Percentiles rank a stretch among this genome's conserved stretches.
Conservation (phyloP, 64 coral and sea anemone species). For the Stichodactyla mertensii region DNA sequence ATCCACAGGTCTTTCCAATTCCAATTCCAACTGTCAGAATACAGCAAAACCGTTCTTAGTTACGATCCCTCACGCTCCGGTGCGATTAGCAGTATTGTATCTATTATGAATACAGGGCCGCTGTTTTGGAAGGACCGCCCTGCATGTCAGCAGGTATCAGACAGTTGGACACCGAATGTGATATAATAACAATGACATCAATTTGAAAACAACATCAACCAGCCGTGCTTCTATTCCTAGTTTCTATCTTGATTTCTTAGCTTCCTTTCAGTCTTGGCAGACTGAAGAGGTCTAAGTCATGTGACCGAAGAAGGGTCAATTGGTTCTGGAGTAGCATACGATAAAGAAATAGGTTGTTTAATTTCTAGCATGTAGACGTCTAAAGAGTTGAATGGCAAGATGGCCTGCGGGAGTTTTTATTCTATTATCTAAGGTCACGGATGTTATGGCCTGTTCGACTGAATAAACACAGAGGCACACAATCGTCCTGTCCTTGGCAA, state of each 20-base stretch:
- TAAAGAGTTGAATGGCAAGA: too few relatives aligned
- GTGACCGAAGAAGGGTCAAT: background rate
- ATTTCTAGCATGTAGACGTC: too few relatives aligned
- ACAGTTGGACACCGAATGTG: background rate
- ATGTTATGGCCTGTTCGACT: too few relatives aligned
- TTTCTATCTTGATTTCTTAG: background rate
- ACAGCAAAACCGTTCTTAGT: background rate
- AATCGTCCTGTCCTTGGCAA: too few relatives aligned
- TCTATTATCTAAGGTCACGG: too few relatives aligned
- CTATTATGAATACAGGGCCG: background rate
- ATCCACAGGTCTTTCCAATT: background rate
- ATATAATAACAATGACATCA: background rate
- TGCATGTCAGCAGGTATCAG: background rate
- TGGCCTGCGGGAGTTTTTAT: too few relatives aligned
- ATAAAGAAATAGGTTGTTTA: too few relatives aligned
- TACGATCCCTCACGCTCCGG: background rate
- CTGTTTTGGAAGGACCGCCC: background rate
- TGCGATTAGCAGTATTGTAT: background rate
- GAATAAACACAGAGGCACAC: too few relatives aligned
- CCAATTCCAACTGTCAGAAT: background rate
- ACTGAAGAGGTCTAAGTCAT: too few relatives aligned
- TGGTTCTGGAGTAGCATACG: too few relatives aligned
- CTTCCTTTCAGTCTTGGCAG: background rate
- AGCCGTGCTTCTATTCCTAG: background rate
- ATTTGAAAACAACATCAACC: background rate